Evolutionary conservation across 2,797 vertebrate genomes (phyloP), one percentile per base, ranked within the genome.

Genomic region (Cirrhinus mrigala): DNA sequence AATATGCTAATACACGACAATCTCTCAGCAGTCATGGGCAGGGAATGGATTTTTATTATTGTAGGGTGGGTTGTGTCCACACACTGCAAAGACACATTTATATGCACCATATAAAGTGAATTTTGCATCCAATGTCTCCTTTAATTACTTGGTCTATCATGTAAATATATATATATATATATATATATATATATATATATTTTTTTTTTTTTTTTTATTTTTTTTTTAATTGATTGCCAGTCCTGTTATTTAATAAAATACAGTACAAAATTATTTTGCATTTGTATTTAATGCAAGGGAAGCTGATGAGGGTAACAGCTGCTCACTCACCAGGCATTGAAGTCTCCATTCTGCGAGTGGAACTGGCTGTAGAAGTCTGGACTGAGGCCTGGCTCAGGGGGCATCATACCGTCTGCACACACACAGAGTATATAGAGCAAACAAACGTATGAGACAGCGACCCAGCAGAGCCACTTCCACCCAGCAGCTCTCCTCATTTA

Each of bases 281-380:
- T n/a, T 11, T 73, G 69, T 29, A 60, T 46, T 64, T 75, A 52
- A 75, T 75, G 46, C 15, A 15, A 27, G 2, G 24, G 11, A 64
- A 22, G 60, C 60, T 77, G 3, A 83, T 54, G 73, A 83, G 60
- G 60, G 48, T 68, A 68, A 54, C 82, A 68, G 60, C 29, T 68
- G 73, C n/a, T 93, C 90, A 84, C 96, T 96, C 81, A 96, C 94
- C 33, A 96, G 81, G 81, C 3, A 0, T 83, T 90, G 33, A 85
- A 88, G 88, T 98, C 97, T 94, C 97, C 97, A 66, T 98, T 98
- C 75, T 97, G 97, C 87, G 96, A 91, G 79, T 97, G 97, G 76
- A 96, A 96, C 86, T 97, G 97, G 88, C 89, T 91, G 71, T 97
- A 98, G 93, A 98, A 97, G 89, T 98, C 97, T 0, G 97, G 97